Conservation (phyloP, 2,797 vertebrate genomes). For the Sebastes paucispinis region DNA sequence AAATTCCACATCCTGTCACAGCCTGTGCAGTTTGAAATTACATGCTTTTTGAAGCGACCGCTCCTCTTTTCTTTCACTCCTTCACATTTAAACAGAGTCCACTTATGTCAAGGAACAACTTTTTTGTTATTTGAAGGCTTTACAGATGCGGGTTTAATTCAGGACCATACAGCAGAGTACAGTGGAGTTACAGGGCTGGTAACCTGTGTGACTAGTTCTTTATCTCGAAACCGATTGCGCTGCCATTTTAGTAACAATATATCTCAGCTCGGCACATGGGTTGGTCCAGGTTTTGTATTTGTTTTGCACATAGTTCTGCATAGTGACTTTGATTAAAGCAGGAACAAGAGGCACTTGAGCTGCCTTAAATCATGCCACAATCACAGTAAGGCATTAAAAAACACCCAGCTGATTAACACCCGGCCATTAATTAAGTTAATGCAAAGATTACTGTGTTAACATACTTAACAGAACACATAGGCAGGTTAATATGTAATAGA, state of each 20-base stretch:
- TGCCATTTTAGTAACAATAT: slow-evolving; percentile 54
- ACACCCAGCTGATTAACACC: neutral
- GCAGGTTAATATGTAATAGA: neutral
- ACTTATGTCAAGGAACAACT: neutral
- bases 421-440: slow-evolving; percentile 28
- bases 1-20: slow-evolving; percentile 82
- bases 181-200: slow-evolving; percentile 5
- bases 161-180: neutral
- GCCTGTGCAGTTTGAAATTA: slow-evolving; percentile 77
- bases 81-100: neutral
- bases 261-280: slow-evolving; percentile 30
- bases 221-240: slow-evolving; percentile 40
- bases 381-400: slow-evolving; percentile 17
- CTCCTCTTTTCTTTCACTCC: slow-evolving; percentile 15
- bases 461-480: neutral
- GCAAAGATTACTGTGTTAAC: neutral
- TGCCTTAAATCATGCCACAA: neutral
- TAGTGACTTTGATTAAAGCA: slow-evolving; percentile 45
- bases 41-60: slow-evolving; percentile 53
- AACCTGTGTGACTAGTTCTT: slow-evolving; percentile 71
- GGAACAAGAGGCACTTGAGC: slow-evolving; percentile 10
- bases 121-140: neutral
- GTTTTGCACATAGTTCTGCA: slow-evolving; percentile 53
- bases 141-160: neutral
- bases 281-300: slow-evolving; percentile 55